These are phyloP conservation scores for Brienomyrus longianalis DNA, from an alignment of 2,113 vertebrate genomes.

Conservation along the genomic window DNA sequence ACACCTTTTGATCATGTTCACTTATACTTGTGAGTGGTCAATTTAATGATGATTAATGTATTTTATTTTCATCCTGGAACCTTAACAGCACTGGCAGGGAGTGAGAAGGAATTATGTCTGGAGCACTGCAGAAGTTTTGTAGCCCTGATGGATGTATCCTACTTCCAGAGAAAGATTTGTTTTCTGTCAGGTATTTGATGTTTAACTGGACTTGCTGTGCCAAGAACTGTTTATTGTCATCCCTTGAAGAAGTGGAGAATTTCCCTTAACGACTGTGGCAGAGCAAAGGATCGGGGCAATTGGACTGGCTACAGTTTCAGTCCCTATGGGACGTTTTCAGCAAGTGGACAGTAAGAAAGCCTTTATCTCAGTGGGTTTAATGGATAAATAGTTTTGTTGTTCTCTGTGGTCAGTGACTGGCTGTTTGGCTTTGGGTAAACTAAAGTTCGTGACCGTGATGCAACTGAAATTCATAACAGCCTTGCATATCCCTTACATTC, in stretches of 20 bases:
- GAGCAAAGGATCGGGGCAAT: conserved; percentile 46
- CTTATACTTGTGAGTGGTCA: neutral
- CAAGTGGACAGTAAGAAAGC: conserved; percentile 53
- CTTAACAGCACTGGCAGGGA: conserved; percentile 51
- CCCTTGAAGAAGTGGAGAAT: neutral
- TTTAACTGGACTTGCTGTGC: neutral
- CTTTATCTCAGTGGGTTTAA: neutral
- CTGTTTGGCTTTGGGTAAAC: neutral
- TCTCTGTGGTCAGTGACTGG: neutral
- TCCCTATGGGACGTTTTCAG: conserved; percentile 55
- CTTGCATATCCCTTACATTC: neutral
- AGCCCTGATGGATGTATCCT: conserved; percentile 67
- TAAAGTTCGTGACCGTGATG: neutral
- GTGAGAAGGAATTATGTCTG: conserved; percentile 51
- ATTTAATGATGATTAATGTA: neutral
- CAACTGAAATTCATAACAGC: neutral
- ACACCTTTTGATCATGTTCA: neutral
- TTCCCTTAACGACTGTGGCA: conserved; percentile 45
- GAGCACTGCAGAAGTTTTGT: conserved; percentile 66
- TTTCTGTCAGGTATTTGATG: neutral
- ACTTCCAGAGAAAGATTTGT: neutral
- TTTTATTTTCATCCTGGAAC: conserved; percentile 1
- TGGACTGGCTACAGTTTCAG: conserved; percentile 51
- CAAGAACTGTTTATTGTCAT: neutral
- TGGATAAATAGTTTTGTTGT: neutral